Evolutionary conservation across 1,140 invertebrate species (phyloP), one percentile per base, ranked within the genome.

Genomic region (Drosophila novamexicana): DNA sequence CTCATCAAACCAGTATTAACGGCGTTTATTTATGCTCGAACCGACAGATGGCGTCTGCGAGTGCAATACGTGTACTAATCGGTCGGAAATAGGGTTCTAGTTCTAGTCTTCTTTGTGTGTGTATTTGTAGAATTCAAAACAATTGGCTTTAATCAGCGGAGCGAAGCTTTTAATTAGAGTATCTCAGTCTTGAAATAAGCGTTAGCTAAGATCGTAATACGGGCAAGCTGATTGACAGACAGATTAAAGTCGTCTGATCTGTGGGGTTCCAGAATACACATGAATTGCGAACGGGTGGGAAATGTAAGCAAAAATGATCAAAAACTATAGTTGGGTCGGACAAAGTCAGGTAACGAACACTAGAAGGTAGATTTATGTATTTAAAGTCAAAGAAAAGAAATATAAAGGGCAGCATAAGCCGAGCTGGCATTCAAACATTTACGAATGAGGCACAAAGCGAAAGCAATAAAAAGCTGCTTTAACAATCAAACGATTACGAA

Each of bases 1-100:
- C 59, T 36, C 59, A 53, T 53, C 47, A 64, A 75, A 75, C 73
- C 45, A 54, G 59, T 65, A 64, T 70, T 64, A 58, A 58, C 47
- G 42, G 12, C 65, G 56, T 69, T 29, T 56, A 63, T 75, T 63
- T 64, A 70, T 57, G 66, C 53, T 32, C 32, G 9, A 45, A 14
- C 53, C 49, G 54, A 54, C 62, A 49, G 22, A 29, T 16, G 68
- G 37, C 47, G 44, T 29, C 22, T 39, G 8, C 29, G 2, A 16
- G 37, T 16, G 22, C 22, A 42, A 22, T 10, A 39, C 37, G 34
- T 42, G 6, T 12, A 12, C 16, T 57, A 65, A 57, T 65, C 53
- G 59, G 5, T 6, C 6, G 14, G 6, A 44, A 44, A 66, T 52
- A 50, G 53, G 53, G 44, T 16, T 44, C 12, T 45, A 59, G n/a